These are phyloP conservation scores for Eupithecia pulchellata DNA, from an alignment of 2,888 invertebrate species.

Conservation along the genomic window DNA sequence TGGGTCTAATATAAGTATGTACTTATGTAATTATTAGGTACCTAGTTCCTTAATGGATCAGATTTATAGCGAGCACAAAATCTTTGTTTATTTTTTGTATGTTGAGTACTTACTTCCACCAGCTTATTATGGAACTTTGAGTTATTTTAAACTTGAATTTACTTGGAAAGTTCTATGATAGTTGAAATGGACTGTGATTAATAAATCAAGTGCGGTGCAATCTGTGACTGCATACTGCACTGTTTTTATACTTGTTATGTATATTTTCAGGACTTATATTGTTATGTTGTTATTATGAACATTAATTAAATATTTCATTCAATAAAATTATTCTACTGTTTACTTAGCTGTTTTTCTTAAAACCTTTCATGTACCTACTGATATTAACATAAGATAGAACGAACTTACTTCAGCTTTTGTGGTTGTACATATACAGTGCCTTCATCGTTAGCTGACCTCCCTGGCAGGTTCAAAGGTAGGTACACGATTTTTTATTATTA, in stretches of 20 bases:
- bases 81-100: conserved; percentile 21
- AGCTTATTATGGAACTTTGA: not conserved
- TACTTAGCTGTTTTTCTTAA: conserved; percentile 32
- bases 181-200: conserved; percentile 20
- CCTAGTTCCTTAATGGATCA: conserved; percentile 43
- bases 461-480: too few species aligned
- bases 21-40: conserved; percentile 19
- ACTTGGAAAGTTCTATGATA: conserved; percentile 3
- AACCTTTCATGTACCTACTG: not conserved
- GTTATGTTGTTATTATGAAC: conserved; percentile 58
- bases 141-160: conserved; percentile 1
- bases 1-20: conserved; percentile 27
- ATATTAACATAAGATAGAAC: too few species aligned
- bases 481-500: too few species aligned
- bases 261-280: conserved; percentile 50
- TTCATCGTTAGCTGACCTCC: too few species aligned
- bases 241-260: conserved; percentile 43
- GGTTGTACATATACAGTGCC: not conserved
- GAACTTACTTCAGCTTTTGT: not conserved
- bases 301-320: conserved; percentile 52
- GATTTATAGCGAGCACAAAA: conserved; percentile 31
- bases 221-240: conserved; percentile 39
- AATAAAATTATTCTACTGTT: conserved; percentile 64
- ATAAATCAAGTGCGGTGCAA: conserved; percentile 32
- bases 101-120: conserved; percentile 6